Base-by-base conservation (phyloP, 2,888 invertebrate species). In the Athripsodes cinereus region DNA sequence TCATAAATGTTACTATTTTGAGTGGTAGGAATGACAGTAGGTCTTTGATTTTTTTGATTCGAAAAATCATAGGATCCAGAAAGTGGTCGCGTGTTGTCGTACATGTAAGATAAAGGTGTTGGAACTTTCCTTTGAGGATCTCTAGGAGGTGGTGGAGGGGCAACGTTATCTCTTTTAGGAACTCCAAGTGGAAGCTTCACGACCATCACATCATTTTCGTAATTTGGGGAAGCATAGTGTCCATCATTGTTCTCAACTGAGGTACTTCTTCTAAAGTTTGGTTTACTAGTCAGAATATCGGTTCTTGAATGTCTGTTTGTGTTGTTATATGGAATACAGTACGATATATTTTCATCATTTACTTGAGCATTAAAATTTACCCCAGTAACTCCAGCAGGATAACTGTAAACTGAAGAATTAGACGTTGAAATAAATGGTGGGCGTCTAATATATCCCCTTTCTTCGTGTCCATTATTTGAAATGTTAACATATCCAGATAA, bases 111-210 rank as follows among this genome's bases (percentile, higher is more conserved):
- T 65, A 78, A 64, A 61, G 76, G 76, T 31, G 79, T 78, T 19
- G 79, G 72, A 16, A 82, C 75, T 70, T 83, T 79, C 59, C 85
- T 79, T 66, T 82, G 79, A 64, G 86, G 88, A 71, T 88, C 89
- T 65, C 88, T 76, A n/a, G 90, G 90, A 1, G 91, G 90, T 22
- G 90, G 90, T 2, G 87, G 85, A 3, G 90, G 89, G 35, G 82
- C 67, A 50, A 76, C 79, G 53, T 75, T 75, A 48, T 78, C 77
- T 65, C 72, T 72, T 64, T 72, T 74, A 35, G 72, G 70, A 5
- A 76, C 73, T 56, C 78, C 79, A 46, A 80, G 66, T 16, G 79
- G 79, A 70, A 80, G 80, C 67, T 80, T 80, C 19, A 80, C 74
- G 58, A 75, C 75, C 69, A 80, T 72, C 1, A 80, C 72, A 31